Evolutionary conservation across 1,140 invertebrate genomes (phyloP).

Genomic region (Drosophila ironensis): DNA sequence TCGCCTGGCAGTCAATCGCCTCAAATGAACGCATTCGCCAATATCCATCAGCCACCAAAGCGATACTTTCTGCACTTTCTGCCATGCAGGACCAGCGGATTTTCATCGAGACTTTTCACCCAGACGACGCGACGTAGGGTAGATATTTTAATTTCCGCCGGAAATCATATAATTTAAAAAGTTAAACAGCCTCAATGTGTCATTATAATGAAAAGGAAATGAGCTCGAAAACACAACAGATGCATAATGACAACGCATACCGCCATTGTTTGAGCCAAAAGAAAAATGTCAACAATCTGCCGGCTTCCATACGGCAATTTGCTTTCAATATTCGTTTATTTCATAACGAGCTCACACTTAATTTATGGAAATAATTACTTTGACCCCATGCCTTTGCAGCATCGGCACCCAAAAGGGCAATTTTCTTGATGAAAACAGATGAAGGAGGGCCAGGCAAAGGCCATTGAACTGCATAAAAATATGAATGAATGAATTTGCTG

Average conservation of each 20-base stretch:
- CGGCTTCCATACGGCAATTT: conserved; percentile 41
- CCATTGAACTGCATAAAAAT: too few species aligned
- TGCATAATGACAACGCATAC: conserved; percentile 11
- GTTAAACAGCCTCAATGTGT: conserved; percentile 4
- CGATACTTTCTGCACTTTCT: not conserved
- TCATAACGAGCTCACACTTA: conserved; percentile 47
- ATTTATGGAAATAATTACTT: conserved; percentile 53
- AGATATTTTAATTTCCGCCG: conserved; percentile 51
- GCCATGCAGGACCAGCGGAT: not conserved
- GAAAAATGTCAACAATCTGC: conserved; percentile 8
- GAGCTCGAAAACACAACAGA: conserved; percentile 15
- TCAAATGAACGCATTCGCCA: conserved; percentile 9
- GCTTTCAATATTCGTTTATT: conserved; percentile 21
- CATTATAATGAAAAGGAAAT: conserved; percentile 19
- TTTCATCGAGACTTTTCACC: not conserved
- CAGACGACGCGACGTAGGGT: conserved; percentile 1
- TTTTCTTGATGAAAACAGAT: too few species aligned
- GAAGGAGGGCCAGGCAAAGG: too few species aligned
- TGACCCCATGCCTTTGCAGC: not conserved
- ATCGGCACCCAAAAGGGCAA: too few species aligned
- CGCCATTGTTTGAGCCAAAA: conserved; percentile 30
- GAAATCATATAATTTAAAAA: conserved; percentile 42
- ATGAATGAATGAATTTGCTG: too few species aligned
- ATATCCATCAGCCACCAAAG: conserved; percentile 28
- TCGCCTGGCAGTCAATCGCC: conserved; percentile 42